Conservation (phyloP, 2,888 invertebrate species). For the Gastrophysa polygoni region DNA sequence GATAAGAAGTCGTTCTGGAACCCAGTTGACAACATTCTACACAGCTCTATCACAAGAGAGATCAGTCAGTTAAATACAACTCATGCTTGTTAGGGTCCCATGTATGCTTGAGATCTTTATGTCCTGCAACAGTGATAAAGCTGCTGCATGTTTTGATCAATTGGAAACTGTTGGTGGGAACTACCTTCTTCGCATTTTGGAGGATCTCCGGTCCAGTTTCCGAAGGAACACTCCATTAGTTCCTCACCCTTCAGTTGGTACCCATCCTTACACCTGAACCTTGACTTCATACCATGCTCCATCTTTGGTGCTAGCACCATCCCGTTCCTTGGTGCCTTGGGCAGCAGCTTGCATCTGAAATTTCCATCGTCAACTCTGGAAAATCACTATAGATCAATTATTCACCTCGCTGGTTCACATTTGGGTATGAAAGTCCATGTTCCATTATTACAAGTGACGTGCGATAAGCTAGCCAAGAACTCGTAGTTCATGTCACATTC, state of each 20-base stretch:
- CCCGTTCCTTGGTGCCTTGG: conserved; percentile 81
- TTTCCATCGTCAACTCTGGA: not conserved
- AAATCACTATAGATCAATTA: not conserved
- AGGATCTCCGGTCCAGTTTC: conserved; percentile 90
- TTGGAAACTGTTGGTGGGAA: not conserved
- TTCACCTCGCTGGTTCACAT: conserved; percentile 76
- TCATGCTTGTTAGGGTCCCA: no score
- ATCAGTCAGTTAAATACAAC: no score
- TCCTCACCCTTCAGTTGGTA: conserved; percentile 75
- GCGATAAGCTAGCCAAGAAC: conserved; percentile 75
- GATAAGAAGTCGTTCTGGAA: no score
- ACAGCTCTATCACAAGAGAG: no score
- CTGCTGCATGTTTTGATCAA: no score
- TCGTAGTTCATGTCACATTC: conserved; percentile 87
- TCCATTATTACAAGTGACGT: conserved; percentile 90
- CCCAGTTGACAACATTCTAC: no score
- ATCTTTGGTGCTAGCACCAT: conserved; percentile 97
- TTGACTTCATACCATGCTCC: conserved; percentile 95
- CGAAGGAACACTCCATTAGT: conserved; percentile 88
- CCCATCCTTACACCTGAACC: conserved; percentile 93
- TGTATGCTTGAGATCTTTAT: no score
- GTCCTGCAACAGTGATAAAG: no score
- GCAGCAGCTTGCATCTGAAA: conserved; percentile 54
- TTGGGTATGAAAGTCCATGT: conserved; percentile 94
- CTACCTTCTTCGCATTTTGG: conserved; percentile 84